Evolutionary conservation across 1,140 invertebrate species (phyloP).

Genomic region (Hycleus cichorii): DNA sequence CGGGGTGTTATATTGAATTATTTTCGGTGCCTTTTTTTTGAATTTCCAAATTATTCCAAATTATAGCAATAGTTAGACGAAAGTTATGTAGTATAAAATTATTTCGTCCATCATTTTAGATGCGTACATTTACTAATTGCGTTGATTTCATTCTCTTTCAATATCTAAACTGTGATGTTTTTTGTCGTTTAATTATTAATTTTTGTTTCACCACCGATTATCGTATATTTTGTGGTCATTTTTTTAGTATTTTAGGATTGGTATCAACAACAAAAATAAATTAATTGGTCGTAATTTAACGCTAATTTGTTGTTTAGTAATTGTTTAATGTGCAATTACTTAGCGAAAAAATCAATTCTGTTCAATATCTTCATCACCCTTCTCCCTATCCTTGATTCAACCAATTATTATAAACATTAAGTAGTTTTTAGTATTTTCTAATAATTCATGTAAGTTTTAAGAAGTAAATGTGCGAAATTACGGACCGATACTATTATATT

Average conservation of each 20-base stretch:
- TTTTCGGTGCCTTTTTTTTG: background rate
- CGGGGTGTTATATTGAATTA: background rate
- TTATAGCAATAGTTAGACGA: no score
- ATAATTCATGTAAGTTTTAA: no score
- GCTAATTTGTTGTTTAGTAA: conserved; percentile 15
- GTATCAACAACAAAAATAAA: background rate
- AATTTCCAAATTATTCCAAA: no score
- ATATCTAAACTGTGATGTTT: conserved; percentile 9
- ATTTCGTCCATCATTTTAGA: no score
- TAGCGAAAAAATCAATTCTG: background rate
- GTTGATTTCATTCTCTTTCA: conserved; percentile 1
- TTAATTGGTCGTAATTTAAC: conserved; percentile 5
- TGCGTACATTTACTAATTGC: background rate
- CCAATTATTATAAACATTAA: no score
- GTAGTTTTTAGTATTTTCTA: no score
- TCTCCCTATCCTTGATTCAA: background rate
- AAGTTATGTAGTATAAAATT: no score
- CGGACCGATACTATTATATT: no score
- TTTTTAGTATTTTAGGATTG: no score
- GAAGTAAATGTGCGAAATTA: no score
- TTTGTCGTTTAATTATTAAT: background rate
- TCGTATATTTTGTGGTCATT: no score
- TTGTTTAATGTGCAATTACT: conserved; percentile 23
- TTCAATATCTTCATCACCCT: background rate
- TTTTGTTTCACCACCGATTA: background rate